phyloP scores from a whole-genome alignment of 2,888 invertebrate species.

The Matsumyia berberina region DNA sequence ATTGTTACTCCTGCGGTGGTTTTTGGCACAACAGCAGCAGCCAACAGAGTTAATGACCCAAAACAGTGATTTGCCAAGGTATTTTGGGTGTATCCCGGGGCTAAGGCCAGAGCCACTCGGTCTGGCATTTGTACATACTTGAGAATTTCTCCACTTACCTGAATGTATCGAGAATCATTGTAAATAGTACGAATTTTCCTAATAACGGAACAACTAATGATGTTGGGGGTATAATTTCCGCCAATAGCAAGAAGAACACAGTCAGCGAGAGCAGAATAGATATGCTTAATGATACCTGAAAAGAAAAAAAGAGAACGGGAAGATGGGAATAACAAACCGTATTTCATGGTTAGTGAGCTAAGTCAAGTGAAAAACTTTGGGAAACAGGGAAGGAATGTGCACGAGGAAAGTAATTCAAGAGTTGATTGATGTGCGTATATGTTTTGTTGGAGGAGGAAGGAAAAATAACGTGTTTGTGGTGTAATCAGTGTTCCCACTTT shows the following conservation, averaged over 20 bases:
- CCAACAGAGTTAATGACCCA: constrained; percentile 31
- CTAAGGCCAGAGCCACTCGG: constrained; percentile 4
- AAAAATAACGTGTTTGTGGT: background rate
- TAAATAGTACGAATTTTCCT: constrained; percentile 97
- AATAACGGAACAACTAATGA: constrained; percentile 96
- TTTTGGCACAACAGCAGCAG: constrained; percentile 11
- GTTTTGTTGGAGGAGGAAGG: background rate
- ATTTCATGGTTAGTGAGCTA: constrained; percentile 58
- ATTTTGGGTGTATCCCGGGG: constrained; percentile 7
- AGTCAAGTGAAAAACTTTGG: constrained; percentile 68
- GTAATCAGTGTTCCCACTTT: constrained; percentile 28
- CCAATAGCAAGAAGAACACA: constrained; percentile 97
- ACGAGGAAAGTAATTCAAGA: constrained; percentile 17
- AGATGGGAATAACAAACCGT: constrained; percentile 45
- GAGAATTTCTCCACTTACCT: constrained; percentile 87
- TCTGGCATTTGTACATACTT: background rate
- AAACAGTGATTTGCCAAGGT: constrained; percentile 44
- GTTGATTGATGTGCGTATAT: constrained; percentile 14
- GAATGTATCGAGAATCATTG: constrained; percentile 97
- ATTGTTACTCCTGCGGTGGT: constrained; percentile 13
- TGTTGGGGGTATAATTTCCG: constrained; percentile 95
- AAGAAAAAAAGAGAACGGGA: constrained; percentile 81
- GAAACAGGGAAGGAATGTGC: background rate
- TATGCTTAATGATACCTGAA: constrained; percentile 95
- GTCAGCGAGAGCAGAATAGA: constrained; percentile 97